phyloP scores from a whole-genome alignment of 2,888 invertebrate genomes.

The Xylophagus ater region DNA sequence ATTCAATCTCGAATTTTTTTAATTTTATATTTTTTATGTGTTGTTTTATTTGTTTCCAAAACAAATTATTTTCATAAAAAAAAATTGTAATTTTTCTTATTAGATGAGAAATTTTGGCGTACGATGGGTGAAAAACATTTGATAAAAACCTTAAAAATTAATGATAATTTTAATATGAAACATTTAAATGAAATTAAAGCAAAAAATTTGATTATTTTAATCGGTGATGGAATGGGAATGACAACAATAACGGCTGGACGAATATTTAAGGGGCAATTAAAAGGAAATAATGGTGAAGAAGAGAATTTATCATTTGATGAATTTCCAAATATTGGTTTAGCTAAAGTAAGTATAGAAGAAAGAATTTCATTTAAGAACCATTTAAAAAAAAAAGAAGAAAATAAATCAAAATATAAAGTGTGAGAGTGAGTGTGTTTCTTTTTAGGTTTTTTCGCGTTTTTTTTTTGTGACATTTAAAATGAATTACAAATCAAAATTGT shows the following conservation, averaged over 20 bases:
- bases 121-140: constrained; percentile 26
- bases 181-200: constrained; percentile 36
- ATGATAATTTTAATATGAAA: constrained; percentile 26
- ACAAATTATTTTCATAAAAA: too few species aligned
- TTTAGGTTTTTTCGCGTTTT: too few species aligned
- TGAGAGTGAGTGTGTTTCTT: too few species aligned
- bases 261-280: constrained; percentile 46
- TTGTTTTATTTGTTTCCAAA: too few species aligned
- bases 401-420: neutral
- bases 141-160: constrained; percentile 32
- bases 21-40: too few species aligned
- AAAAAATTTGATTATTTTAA: constrained; percentile 51
- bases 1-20: too few species aligned
- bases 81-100: constrained; percentile 13
- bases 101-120: constrained; percentile 33
- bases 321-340: constrained; percentile 48
- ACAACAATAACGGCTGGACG: constrained; percentile 52
- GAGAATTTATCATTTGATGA: constrained; percentile 47
- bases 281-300: constrained; percentile 43
- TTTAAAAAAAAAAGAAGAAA: neutral
- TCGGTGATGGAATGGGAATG: constrained; percentile 60
- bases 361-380: neutral
- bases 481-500: too few species aligned
- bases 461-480: too few species aligned
- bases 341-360: constrained; percentile 51